Evolutionary conservation across 2,888 invertebrate genomes (phyloP).

Genomic region (Axea sp.): DNA sequence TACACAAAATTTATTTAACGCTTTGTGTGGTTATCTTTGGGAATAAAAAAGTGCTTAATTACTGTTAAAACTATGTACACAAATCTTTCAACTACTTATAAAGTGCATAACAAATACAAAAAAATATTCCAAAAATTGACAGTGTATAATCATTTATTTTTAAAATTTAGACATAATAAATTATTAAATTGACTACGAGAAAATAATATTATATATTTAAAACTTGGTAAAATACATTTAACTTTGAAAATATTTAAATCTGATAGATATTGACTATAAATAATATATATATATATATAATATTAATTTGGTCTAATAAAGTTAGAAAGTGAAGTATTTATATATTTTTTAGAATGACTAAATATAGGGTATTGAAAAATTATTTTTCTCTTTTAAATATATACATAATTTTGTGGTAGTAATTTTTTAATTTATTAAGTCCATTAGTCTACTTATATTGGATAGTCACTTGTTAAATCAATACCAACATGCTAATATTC

Average conservation of each 20-base stretch:
- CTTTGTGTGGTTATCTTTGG: conserved; percentile 29
- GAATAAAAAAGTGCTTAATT: conserved; percentile 35
- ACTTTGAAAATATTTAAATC: no score
- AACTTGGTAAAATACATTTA: no score
- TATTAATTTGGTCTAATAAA: no score
- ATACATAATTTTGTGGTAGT: no score
- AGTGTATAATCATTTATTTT: conserved; percentile 37
- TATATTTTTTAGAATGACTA: no score
- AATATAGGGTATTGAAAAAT: no score
- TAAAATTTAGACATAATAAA: conserved; percentile 14
- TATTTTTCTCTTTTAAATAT: no score
- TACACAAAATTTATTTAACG: conserved; percentile 30
- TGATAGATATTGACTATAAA: no score
- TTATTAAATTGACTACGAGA: conserved; percentile 6
- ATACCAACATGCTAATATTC: conserved; percentile 23
- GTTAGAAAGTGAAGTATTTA: no score
- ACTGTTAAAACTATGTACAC: conserved; percentile 48
- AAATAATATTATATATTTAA: not conserved
- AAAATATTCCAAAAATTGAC: conserved; percentile 27
- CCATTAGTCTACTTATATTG: conserved; percentile 4
- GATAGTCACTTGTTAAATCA: conserved; percentile 37
- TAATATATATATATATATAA: no score
- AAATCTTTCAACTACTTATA: conserved; percentile 38
- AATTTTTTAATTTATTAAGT: conserved; percentile 12
- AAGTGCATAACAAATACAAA: conserved; percentile 28